Conservation (phyloP, 1,140 invertebrate species). For the Leptinotarsa undecemlineata region DNA sequence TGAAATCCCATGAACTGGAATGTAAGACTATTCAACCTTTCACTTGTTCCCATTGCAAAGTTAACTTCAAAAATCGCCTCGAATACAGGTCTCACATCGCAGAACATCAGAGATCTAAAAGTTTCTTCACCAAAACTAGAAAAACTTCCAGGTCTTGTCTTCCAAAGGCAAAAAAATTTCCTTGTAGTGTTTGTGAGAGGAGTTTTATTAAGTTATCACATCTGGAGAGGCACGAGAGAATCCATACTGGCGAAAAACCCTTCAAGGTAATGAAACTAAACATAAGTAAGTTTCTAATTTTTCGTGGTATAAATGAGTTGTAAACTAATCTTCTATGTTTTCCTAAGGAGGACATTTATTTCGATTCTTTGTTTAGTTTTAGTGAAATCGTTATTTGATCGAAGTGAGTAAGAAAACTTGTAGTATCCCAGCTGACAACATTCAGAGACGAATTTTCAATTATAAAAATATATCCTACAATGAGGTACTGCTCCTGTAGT, state of each 20-base stretch:
- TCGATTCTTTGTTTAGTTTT: no score
- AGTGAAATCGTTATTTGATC: no score
- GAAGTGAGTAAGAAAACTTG: no score
- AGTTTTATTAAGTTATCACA: constrained; percentile 64
- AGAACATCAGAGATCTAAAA: constrained; percentile 59
- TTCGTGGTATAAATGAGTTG: no score
- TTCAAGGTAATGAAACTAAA: constrained; percentile 57
- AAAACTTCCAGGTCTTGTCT: constrained; percentile 39
- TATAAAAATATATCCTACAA: no score
- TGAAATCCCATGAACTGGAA: constrained; percentile 57
- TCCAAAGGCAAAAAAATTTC: constrained; percentile 37
- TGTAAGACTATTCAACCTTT: constrained; percentile 36
- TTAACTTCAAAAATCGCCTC: constrained; percentile 41
- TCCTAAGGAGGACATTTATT: no score
- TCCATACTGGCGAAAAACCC: constrained; percentile 70
- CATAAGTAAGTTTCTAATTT: constrained; percentile 7
- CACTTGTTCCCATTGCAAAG: constrained; percentile 49
- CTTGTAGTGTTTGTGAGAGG: constrained; percentile 62
- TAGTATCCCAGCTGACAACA: no score
- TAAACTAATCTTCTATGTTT: no score
- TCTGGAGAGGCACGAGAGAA: constrained; percentile 63
- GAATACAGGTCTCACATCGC: constrained; percentile 57
- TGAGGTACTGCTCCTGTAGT: no score
- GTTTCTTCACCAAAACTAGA: constrained; percentile 26
- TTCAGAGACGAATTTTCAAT: no score